These are phyloP conservation scores for Augiades crinisus DNA, from an alignment of 2,888 invertebrate genomes.

Conservation along the genomic window DNA sequence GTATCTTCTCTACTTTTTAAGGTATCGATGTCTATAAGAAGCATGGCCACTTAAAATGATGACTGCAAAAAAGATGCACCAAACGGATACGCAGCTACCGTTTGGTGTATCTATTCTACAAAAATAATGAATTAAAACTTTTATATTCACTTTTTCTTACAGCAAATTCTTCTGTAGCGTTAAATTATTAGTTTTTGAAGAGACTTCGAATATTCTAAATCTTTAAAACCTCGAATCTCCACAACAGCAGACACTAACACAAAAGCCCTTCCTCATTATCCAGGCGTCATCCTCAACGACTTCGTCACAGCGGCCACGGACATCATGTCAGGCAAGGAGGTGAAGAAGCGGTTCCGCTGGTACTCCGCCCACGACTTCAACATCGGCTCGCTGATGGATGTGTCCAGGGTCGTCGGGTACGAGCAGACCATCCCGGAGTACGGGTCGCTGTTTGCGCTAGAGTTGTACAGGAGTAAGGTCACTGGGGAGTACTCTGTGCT, in stretches of 20 bases:
- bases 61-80: not conserved
- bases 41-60: too few relatives aligned
- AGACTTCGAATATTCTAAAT: too few relatives aligned
- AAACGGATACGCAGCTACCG: too few relatives aligned
- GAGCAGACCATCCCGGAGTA: slow-evolving; percentile 60
- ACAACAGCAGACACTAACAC: too few relatives aligned
- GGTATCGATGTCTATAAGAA: too few relatives aligned
- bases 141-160: too few relatives aligned
- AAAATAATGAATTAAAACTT: too few relatives aligned
- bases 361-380: slow-evolving; percentile 71
- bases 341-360: slow-evolving; percentile 48
- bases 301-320: slow-evolving; percentile 56
- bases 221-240: too few relatives aligned
- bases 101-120: too few relatives aligned
- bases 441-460: slow-evolving; percentile 58
- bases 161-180: too few relatives aligned
- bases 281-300: slow-evolving; percentile 61
- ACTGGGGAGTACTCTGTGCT: slow-evolving; percentile 52
- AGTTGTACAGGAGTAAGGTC: slow-evolving; percentile 51
- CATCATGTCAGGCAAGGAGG: slow-evolving; percentile 44
- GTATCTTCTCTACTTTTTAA: too few relatives aligned
- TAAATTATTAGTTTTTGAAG: too few relatives aligned
- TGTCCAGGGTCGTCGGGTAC: slow-evolving; percentile 43
- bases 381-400: slow-evolving; percentile 65
- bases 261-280: slow-evolving; percentile 22